Evolutionary conservation across 2,888 invertebrate genomes (phyloP).

Genomic region (Dorcus parallelipipedus): DNA sequence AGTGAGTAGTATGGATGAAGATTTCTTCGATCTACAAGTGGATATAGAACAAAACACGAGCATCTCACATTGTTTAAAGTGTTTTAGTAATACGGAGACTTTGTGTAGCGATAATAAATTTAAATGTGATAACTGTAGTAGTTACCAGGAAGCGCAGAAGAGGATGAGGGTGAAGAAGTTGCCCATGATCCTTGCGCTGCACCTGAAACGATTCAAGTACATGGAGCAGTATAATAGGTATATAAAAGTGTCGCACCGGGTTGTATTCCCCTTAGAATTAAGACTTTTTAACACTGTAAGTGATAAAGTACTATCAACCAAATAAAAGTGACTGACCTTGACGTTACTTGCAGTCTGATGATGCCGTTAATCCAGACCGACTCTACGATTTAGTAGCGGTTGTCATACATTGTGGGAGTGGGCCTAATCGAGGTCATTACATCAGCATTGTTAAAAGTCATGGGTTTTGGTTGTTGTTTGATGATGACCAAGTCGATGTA

Average conservation of each 20-base stretch:
- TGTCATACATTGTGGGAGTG: conserved; percentile 99
- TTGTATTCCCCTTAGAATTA: conserved; percentile 97
- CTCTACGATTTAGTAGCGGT: conserved; percentile 98
- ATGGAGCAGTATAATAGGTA: conserved; percentile 98
- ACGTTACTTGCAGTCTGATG: conserved; percentile 75
- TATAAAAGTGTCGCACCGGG: conserved; percentile 98
- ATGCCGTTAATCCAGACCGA: conserved; percentile 96
- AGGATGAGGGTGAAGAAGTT: conserved; percentile 98
- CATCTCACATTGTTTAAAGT: conserved; percentile 95
- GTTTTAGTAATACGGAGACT: conserved; percentile 98
- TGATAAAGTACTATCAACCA: conserved; percentile 22
- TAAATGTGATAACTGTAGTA: conserved; percentile 98
- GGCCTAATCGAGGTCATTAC: conserved; percentile 98
- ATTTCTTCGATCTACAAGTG: conserved; percentile 98
- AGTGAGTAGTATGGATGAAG: conserved; percentile 98
- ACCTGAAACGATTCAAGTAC: conserved; percentile 95
- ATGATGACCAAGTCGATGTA: conserved; percentile 99
- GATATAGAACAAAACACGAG: conserved; percentile 99
- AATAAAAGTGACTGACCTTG: neutral
- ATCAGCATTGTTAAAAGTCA: conserved; percentile 99
- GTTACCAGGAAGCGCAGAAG: conserved; percentile 98
- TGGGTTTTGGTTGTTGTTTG: conserved; percentile 98
- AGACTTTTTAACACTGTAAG: conserved; percentile 95
- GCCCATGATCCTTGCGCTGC: conserved; percentile 95
- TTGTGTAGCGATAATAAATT: conserved; percentile 99